These are phyloP conservation scores for Cremastinae sp. DNA, from an alignment of 2,888 invertebrate species.

Conservation along the genomic window DNA sequence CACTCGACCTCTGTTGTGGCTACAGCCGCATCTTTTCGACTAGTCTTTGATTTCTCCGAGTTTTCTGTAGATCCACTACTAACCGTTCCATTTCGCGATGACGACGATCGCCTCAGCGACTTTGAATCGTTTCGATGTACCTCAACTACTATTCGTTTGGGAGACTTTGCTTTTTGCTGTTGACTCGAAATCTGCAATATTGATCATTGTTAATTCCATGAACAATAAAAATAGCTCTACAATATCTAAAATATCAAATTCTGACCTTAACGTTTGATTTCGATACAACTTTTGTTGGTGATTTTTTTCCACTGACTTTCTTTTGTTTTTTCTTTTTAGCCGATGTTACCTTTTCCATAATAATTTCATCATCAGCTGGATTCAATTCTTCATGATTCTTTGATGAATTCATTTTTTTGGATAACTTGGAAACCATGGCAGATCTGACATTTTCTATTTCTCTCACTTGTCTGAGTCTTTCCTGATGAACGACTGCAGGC, in stretches of 20 bases:
- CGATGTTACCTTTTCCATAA: slow-evolving; percentile 13
- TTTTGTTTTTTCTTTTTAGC: slow-evolving; percentile 60
- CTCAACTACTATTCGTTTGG: slow-evolving; percentile 34
- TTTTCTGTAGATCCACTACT: not conserved
- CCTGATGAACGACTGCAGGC: slow-evolving; percentile 64
- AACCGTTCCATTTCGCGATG: slow-evolving; percentile 33
- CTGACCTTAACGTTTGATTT: slow-evolving; percentile 64
- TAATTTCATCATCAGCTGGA: slow-evolving; percentile 48
- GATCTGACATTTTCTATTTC: slow-evolving; percentile 81
- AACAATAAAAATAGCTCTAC: too few species aligned
- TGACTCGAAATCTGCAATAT: slow-evolving; percentile 53
- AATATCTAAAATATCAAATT: too few species aligned
- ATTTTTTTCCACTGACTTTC: slow-evolving; percentile 61
- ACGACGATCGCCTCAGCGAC: slow-evolving; percentile 34
- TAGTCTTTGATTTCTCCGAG: not conserved
- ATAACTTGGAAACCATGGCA: slow-evolving; percentile 76
- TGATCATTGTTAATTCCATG: too few species aligned
- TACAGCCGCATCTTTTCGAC: slow-evolving; percentile 7
- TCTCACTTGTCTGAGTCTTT: slow-evolving; percentile 75
- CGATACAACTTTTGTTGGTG: slow-evolving; percentile 61
- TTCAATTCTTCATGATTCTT: slow-evolving; percentile 46
- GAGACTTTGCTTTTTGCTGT: slow-evolving; percentile 50
- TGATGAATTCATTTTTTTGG: slow-evolving; percentile 51
- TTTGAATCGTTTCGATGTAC: slow-evolving; percentile 30
- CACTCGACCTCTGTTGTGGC: slow-evolving; percentile 28